phyloP scores from a whole-genome alignment of 64 coral and sea anemone genomes.

The Montipora cactus region DNA sequence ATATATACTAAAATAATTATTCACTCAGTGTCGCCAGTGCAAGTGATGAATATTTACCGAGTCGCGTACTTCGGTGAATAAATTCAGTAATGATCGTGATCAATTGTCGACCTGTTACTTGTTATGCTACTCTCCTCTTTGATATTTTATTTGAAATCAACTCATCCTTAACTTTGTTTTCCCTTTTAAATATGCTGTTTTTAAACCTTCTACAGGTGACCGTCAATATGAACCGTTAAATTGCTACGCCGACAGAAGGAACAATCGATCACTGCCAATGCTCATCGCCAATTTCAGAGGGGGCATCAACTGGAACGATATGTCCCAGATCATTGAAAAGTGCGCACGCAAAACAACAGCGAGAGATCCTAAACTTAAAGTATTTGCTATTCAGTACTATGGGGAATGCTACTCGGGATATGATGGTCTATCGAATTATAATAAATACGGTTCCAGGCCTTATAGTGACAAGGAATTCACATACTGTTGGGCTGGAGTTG shows the following conservation, averaged over 20 bases:
- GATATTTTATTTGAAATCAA: too few relatives aligned
- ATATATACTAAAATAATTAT: too few relatives aligned
- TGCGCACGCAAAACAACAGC: neutral
- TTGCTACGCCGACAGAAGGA: slow-evolving; percentile 29
- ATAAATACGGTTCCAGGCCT: neutral
- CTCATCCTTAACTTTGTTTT: too few relatives aligned
- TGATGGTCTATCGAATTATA: neutral
- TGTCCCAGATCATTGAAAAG: neutral
- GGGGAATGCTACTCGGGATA: slow-evolving; percentile 33
- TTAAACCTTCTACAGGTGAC: neutral
- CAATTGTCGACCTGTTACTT: too few relatives aligned
- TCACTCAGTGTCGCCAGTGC: too few relatives aligned
- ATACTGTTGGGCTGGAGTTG: slow-evolving; percentile 12
- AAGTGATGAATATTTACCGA: too few relatives aligned
- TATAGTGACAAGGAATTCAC: neutral
- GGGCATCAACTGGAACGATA: slow-evolving; percentile 47
- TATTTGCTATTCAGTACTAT: slow-evolving; percentile 4
- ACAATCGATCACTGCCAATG: slow-evolving; percentile 17
- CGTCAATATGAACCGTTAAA: slow-evolving; percentile 29
- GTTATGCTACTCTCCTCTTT: too few relatives aligned
- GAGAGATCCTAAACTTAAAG: neutral
- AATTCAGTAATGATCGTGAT: too few relatives aligned
- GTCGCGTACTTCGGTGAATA: too few relatives aligned
- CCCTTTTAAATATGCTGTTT: neutral
- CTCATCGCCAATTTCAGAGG: slow-evolving; percentile 41